Evolutionary conservation across 1,140 invertebrate genomes (phyloP), one percentile per base, ranked within the genome.

Genomic region (Ruditapes philippinarum): DNA sequence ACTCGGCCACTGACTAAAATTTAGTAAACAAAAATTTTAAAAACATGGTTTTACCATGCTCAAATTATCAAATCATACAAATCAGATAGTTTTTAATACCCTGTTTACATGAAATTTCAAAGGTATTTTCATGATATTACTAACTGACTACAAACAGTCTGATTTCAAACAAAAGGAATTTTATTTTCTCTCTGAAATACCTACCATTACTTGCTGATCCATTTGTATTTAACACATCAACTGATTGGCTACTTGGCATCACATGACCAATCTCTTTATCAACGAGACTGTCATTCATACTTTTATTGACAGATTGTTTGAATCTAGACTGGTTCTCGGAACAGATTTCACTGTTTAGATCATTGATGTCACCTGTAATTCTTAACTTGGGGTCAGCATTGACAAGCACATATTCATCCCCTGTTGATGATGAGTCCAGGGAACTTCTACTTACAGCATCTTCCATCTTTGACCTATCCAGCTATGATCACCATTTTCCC

Each of bases 341-440:
- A 80, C 95, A 96, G 65, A 97, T 94, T 73, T 98, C 97, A 96
- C 98, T 97, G 65, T 96, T 97, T 91, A 98, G 96, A 93, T 97
- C 97, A 94, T 97, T 97, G 91, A 98, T 96, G 95, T 98, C 97
- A 89, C 97, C 97, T 22, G 97, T 96, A 91, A 98, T 97, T 94
- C 97, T 97, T 86, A 98, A 95, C 90, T 97, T 97, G 42, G 98
- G 98, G 84, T 96, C 95, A 38, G 92, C 96, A 84, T 96, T 96
- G 40, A 98, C 97, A 95, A 98, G 97, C 96, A 98, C 98, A 96
- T 98, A 98, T 94, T 98, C 98, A 89, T 98, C 98, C 94, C 97
- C 98, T 54, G 97, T 98, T 76, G 97, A 97, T 94, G 97, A 94
- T 89, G 98, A 98, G 96, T 98, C 98, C 95, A 97, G 97, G 86